Percentiles rank a stretch among this genome's conserved stretches.
Conservation (phyloP, 2,113 vertebrate genomes). For the Natator depressus region DNA sequence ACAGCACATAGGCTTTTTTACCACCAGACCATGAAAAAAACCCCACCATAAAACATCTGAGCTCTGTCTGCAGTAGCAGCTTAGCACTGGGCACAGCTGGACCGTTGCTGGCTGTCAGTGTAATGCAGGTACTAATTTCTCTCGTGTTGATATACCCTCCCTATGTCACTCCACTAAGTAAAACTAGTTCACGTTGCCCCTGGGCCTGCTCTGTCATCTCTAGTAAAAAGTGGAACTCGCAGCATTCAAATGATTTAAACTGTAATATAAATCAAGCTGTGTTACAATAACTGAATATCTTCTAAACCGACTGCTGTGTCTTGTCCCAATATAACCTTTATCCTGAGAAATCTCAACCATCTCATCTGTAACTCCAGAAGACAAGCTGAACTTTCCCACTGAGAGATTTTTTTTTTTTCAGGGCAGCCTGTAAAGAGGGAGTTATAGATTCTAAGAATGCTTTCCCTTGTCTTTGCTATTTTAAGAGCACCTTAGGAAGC, state of each 20-base stretch:
- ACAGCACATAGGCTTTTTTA: neutral
- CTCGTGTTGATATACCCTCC: neutral
- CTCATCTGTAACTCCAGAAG: slow-evolving; percentile 29
- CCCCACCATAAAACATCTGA: neutral
- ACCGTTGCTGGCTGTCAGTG: accelerated
- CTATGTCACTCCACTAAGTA: neutral
- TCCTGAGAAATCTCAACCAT: slow-evolving; percentile 23
- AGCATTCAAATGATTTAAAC: neutral
- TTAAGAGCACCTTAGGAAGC: slow-evolving; percentile 74
- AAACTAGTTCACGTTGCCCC: neutral
- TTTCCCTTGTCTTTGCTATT: slow-evolving; percentile 66
- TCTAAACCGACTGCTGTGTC: neutral
- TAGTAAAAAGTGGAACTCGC: neutral
- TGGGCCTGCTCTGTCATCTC: neutral
- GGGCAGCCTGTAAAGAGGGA: slow-evolving; percentile 25
- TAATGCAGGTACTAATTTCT: neutral
- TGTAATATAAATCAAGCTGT: neutral
- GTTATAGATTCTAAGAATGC: slow-evolving; percentile 43
- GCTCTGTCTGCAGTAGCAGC: neutral
- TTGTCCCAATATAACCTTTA: slow-evolving; percentile 39
- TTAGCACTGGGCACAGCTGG: neutral
- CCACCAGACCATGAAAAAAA: neutral
- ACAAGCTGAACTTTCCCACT: slow-evolving; percentile 51
- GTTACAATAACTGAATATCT: neutral
- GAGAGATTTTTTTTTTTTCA: slow-evolving; percentile 40